phyloP scores from a whole-genome alignment of 2,797 vertebrate species.

The Serranus cabrilla region DNA sequence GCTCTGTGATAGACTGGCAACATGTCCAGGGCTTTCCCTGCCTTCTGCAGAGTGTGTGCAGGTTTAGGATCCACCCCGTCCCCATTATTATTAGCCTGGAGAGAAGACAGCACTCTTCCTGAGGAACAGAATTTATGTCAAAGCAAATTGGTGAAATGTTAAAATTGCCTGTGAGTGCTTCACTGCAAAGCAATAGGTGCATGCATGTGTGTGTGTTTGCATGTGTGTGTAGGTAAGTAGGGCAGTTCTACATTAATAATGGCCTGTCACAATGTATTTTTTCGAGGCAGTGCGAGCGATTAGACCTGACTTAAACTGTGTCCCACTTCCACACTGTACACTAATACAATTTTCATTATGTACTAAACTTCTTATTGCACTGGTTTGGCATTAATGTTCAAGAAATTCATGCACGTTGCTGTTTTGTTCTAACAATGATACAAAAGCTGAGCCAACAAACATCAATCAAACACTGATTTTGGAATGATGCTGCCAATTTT shows the following conservation, averaged over 20 bases:
- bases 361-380: not conserved
- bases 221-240: conserved; percentile 60
- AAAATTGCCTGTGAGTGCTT: conserved; percentile 13
- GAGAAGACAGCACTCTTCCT: conserved; percentile 7
- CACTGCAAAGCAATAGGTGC: conserved; percentile 11
- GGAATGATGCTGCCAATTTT: conserved; percentile 6
- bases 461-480: conserved; percentile 15
- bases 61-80: conserved; percentile 15
- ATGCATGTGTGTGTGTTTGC: conserved; percentile 6
- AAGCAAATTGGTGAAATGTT: conserved; percentile 38
- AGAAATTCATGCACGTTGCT: conserved; percentile 7
- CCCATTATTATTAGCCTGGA: conserved; percentile 28
- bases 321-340: conserved; percentile 37
- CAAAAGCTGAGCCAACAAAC: conserved; percentile 3
- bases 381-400: not conserved
- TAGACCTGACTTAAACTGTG: conserved; percentile 49
- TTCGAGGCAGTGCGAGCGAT: conserved; percentile 30
- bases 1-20: conserved; percentile 66
- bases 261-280: conserved; percentile 68
- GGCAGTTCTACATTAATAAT: conserved; percentile 76
- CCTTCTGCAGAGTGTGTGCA: conserved; percentile 61
- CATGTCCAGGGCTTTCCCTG: conserved; percentile 70
- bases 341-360: conserved; percentile 20
- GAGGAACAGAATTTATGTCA: conserved; percentile 24
- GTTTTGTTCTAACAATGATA: conserved; percentile 31